phyloP scores from a whole-genome alignment of 2,113 vertebrate genomes.

The Coptodon rendalli region DNA sequence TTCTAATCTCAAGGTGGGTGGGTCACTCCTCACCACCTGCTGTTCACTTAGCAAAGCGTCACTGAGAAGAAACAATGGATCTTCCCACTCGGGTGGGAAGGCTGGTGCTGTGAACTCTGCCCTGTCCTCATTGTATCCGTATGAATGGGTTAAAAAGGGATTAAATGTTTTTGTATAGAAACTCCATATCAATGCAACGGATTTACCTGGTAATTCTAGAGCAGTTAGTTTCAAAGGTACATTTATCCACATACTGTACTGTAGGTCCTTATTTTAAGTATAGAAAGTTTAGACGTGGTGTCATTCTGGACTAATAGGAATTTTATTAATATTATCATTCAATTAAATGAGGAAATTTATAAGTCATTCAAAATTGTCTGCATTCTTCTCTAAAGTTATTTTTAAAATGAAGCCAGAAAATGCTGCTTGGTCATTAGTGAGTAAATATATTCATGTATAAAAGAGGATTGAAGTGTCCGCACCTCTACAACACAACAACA shows the following conservation, averaged over 20 bases:
- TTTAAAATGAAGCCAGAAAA: background rate
- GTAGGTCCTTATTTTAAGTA: background rate
- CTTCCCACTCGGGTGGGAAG: background rate
- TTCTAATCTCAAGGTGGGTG: background rate
- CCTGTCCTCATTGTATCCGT: background rate
- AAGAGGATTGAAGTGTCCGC: background rate
- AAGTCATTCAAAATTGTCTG: background rate
- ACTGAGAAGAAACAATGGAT: background rate
- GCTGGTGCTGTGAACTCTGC: background rate
- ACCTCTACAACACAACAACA: background rate
- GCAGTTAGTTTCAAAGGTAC: background rate
- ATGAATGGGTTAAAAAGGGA: background rate
- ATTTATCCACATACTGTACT: background rate
- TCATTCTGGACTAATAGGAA: background rate
- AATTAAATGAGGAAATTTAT: background rate
- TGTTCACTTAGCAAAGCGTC: background rate
- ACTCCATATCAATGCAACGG: background rate
- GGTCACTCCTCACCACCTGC: background rate
- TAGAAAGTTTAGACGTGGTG: background rate
- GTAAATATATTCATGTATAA: background rate
- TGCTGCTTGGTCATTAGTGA: background rate
- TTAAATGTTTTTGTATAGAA: background rate
- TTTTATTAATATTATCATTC: background rate
- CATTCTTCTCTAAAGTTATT: background rate
- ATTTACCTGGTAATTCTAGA: background rate